A percentile compares a stretch with the other conserved stretches of the same genome.
Conservation (phyloP, 2,113 vertebrate species). For the Grallaria varia region DNA sequence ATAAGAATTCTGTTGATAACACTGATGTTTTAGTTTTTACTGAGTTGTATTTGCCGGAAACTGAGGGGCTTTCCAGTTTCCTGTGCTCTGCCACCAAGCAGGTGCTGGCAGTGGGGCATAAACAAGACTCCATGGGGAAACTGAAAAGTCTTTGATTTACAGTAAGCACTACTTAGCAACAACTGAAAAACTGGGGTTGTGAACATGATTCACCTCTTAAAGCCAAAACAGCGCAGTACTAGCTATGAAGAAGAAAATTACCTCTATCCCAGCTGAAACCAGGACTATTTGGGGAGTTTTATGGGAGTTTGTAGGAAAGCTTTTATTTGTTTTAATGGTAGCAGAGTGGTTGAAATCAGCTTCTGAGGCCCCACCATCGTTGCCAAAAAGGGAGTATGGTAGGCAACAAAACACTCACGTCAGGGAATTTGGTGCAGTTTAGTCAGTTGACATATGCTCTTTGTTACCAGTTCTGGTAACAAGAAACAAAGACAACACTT, state of each 20-base stretch:
- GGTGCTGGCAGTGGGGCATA: neutral
- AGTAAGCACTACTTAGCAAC: neutral
- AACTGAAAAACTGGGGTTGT: neutral
- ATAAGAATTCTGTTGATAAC: neutral
- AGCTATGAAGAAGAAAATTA: neutral
- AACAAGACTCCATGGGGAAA: neutral
- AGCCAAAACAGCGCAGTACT: neutral
- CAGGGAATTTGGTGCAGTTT: neutral
- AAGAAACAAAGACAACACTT: neutral
- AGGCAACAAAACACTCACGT: neutral
- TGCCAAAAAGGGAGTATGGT: neutral
- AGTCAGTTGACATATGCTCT: neutral
- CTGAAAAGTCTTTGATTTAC: neutral
- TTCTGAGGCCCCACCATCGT: neutral
- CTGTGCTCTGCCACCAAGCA: neutral
- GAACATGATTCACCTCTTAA: neutral
- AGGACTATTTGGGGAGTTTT: neutral
- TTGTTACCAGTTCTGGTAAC: neutral
- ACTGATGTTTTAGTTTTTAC: neutral
- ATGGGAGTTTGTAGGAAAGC: neutral
- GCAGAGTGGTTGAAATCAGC: neutral
- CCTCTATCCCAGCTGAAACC: neutral
- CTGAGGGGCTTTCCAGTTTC: neutral
- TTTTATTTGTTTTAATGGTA: neutral
- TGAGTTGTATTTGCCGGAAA: neutral